Percentiles rank a stretch among this genome's conserved stretches.
phyloP scores from a whole-genome alignment of 2,113 vertebrate genomes.

The Peucedramus taeniatus region DNA sequence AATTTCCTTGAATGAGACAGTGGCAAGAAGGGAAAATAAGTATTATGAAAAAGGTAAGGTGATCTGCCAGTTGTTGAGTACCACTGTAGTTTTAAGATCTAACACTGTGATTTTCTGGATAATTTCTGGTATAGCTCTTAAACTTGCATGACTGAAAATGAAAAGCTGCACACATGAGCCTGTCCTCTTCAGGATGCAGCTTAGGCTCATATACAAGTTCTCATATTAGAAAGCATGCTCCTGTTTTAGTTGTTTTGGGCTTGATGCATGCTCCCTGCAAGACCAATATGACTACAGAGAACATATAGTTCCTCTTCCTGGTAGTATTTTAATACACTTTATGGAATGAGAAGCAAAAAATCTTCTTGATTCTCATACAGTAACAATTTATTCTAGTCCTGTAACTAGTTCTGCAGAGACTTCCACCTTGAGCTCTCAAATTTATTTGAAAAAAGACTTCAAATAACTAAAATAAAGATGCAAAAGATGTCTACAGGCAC shows the following conservation, averaged over 20 bases:
- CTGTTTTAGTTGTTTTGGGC: not conserved
- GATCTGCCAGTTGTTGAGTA: not conserved
- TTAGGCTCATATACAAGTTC: not conserved
- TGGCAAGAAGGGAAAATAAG: not conserved
- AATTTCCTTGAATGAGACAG: not conserved
- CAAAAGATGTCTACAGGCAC: not conserved
- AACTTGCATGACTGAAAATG: not conserved
- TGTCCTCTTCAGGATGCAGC: not conserved
- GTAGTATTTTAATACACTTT: not conserved
- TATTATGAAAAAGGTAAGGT: not conserved
- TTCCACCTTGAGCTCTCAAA: not conserved
- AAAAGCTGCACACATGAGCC: not conserved
- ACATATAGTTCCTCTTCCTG: not conserved
- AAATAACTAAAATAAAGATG: not conserved
- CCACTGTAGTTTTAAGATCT: not conserved
- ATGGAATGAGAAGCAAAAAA: not conserved
- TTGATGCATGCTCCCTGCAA: not conserved
- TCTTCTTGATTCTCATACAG: not conserved
- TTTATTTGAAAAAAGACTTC: not conserved
- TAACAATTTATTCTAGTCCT: not conserved
- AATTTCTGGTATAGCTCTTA: not conserved
- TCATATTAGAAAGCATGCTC: not conserved
- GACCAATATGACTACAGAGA: not conserved
- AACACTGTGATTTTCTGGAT: not conserved
- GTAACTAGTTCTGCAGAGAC: not conserved